These are phyloP conservation scores for Onychomys arenicola DNA, from an alignment of 2,797 vertebrate genomes.

Conservation along the genomic window DNA sequence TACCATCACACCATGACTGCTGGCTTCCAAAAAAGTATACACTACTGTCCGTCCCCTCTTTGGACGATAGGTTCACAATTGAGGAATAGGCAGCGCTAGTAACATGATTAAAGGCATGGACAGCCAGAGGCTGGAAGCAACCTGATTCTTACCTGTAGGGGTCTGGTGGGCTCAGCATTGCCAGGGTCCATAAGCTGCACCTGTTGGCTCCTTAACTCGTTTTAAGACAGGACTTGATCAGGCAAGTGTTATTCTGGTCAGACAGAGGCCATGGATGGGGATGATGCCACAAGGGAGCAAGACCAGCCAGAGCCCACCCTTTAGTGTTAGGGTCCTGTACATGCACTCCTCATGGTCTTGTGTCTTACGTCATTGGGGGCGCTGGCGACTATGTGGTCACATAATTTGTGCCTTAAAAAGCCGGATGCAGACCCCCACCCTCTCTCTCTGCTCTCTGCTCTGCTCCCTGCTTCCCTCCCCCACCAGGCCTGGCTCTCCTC, in stretches of 20 bases:
- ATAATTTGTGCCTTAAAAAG: too few relatives aligned
- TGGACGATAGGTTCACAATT: neutral
- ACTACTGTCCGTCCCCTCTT: neutral
- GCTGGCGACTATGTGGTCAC: too few relatives aligned
- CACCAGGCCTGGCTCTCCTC: too few relatives aligned
- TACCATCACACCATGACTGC: neutral
- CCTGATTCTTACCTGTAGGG: neutral
- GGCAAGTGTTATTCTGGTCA: neutral
- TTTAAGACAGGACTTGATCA: neutral
- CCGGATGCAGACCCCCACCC: too few relatives aligned
- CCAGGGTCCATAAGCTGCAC: neutral
- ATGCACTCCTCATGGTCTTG: too few relatives aligned
- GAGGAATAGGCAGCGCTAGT: neutral
- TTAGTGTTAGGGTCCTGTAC: too few relatives aligned
- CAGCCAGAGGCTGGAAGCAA: neutral
- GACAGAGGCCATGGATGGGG: neutral
- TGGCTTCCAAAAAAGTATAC: neutral
- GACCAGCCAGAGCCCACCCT: neutral
- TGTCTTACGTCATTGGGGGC: too few relatives aligned
- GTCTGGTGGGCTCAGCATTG: neutral
- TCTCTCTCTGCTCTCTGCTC: too few relatives aligned
- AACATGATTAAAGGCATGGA: neutral
- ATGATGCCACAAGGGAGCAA: neutral
- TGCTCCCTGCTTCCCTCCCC: too few relatives aligned
- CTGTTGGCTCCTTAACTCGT: neutral